These are phyloP conservation scores for Xenentodon cancila DNA, from an alignment of 2,797 vertebrate genomes.

Conservation along the genomic window DNA sequence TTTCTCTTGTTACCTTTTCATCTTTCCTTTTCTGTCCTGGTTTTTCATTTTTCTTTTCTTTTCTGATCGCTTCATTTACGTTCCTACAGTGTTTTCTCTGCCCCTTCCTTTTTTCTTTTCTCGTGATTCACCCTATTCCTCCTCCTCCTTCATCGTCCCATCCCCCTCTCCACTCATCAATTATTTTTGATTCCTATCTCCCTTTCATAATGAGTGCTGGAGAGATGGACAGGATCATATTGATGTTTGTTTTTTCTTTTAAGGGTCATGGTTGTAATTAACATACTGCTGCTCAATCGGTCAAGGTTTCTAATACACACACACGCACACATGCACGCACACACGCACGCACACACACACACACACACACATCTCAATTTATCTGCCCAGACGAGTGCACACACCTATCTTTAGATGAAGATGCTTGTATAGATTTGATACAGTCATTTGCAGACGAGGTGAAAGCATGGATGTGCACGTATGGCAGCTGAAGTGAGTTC, in stretches of 20 bases:
- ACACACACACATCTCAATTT: background rate
- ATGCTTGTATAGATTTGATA: slow-evolving; percentile 11
- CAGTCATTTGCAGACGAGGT: slow-evolving; percentile 43
- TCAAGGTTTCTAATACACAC: slow-evolving; percentile 45
- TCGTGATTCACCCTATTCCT: background rate
- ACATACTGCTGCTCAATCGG: slow-evolving; percentile 52
- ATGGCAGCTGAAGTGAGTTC: slow-evolving; percentile 45
- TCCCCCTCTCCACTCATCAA: slow-evolving; percentile 57
- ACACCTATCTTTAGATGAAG: background rate
- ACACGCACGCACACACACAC: slow-evolving; percentile 11
- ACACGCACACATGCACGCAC: slow-evolving; percentile 7
- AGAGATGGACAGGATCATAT: slow-evolving; percentile 61
- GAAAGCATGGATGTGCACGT: slow-evolving; percentile 32
- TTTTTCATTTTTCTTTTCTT: background rate
- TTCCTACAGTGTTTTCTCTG: background rate
- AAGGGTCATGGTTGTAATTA: slow-evolving; percentile 65
- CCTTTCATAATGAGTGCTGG: slow-evolving; percentile 60
- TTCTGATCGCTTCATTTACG: background rate
- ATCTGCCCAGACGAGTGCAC: no score
- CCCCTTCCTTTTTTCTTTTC: background rate
- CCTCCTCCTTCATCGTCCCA: background rate
- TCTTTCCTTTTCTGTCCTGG: background rate
- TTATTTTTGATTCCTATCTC: slow-evolving; percentile 71
- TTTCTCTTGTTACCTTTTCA: background rate
- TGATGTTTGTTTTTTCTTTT: slow-evolving; percentile 49